Base-by-base conservation (phyloP, 2,888 invertebrate species). In the Sminthurinus aureus region DNA sequence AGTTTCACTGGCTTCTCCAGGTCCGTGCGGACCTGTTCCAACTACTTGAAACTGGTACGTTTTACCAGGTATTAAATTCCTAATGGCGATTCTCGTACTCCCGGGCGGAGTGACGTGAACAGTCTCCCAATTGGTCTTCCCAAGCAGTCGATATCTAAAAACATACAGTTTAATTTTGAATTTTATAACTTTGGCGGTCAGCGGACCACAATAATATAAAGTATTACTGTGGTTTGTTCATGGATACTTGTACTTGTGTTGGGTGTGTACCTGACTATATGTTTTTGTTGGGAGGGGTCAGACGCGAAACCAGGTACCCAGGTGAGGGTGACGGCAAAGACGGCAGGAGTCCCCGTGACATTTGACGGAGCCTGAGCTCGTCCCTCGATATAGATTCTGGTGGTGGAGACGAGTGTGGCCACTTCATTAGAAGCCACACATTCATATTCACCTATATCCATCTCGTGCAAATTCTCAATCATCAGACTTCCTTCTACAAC, bases 351-450 rank as follows among this genome's bases (percentile, higher is more conserved):
- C 67, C 96, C 97, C 50, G 96, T 95, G 85, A 98, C 94, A 91
- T 98, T 98, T 92, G 96, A 96, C 0, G 98, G 98, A 73, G 98
- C 98, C 91, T 98, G 98, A 20, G 98, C 98, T 90, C 98, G 97
- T 20, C 97, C 97, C 91, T 96, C 96, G 88, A 97, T 95, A 88
- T 96, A 96, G 85, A 97, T 92, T 90, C 96, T 96, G 79, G 96
- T 96, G 88, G 95, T 94, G 24, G 96, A 94, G 83, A 97, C 95
- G 90, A 98, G 95, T n/a, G 96, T 97, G 74, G 98, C 97, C 89
- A 98, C 97, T 92, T 97, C 97, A 91, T 98, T 98, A 86, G 95
- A 94, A 38, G 96, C 97, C 88, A 98, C 95, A 91, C 98, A 98
- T 91, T 98, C 97, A 91, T 98, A 98, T 90, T 94, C 95, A 76